Evolutionary conservation across 2,113 vertebrate species (phyloP), one percentile per base, ranked within the genome.

Genomic region (Pantherophis guttatus): DNA sequence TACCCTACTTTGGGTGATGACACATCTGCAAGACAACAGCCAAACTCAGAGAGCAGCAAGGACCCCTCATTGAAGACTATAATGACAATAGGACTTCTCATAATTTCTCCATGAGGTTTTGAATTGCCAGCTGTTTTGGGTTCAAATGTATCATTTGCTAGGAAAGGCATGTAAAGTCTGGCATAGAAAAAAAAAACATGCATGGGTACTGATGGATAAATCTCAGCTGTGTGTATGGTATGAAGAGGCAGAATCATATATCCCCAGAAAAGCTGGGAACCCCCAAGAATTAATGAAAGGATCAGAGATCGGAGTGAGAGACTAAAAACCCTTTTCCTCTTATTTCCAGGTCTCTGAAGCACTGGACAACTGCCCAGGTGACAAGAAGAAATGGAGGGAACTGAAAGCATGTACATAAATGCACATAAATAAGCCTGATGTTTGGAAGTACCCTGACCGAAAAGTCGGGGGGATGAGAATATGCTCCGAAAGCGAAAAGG

Each of bases 331-430:
- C 11, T 13, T 86, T 58, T 94, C n/a, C 89, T 93, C 2, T 95
- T 26, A 11, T 57, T 92, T 55, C 0, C 94, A 97, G 97, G 97
- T 87, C 94, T 96, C 88, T 97, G 95, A 97, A 90, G 10, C 70
- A 23, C 33, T 81, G 55, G 90, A 58, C 90, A 65, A 70, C 0
- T 13, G 33, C 2, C 0, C 92, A 7, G 0, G 65, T 12, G 87
- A 91, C 88, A 75, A 88, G 94, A 0, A 91, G 2, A 89, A 57
- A 91, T 87, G 91, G 70, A 91, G 7, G 24, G 87, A 86, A 70
- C 48, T 19, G 55, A 53, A 87, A 91, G 52, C 39, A 8, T 58
- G 26, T 87, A 87, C 57, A 89, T 58, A 75, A 33, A 23, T 75
- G 92, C 0, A 8, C 87, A 0, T 0, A 81, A 70, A 70, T 92